phyloP scores from a whole-genome alignment of 2,888 invertebrate species.

The Nomada fucata region DNA sequence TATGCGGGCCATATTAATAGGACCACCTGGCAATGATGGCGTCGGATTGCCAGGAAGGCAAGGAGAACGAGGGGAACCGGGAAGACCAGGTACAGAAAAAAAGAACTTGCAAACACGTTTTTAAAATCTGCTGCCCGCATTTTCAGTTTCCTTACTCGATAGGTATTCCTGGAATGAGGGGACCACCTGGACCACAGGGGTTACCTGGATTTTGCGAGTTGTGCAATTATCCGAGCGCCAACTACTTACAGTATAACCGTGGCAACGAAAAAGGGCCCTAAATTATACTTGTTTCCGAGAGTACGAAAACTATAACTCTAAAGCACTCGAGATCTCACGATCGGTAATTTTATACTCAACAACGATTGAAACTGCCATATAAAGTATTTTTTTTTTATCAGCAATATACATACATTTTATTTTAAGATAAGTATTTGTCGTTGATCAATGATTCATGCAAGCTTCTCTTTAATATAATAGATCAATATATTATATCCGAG shows the following conservation, averaged over 20 bases:
- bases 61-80: slow-evolving; percentile 91
- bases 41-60: slow-evolving; percentile 88
- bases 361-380: slow-evolving; percentile 19
- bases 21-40: slow-evolving; percentile 89
- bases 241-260: slow-evolving; percentile 85
- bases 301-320: background rate
- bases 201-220: slow-evolving; percentile 88
- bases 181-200: slow-evolving; percentile 88
- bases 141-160: slow-evolving; percentile 59
- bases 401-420: slow-evolving; percentile 18
- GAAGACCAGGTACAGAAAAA: slow-evolving; percentile 87
- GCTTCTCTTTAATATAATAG: slow-evolving; percentile 11
- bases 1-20: slow-evolving; percentile 78
- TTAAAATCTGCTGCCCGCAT: slow-evolving; percentile 39
- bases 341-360: background rate
- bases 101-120: slow-evolving; percentile 40
- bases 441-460: background rate
- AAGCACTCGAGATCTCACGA: background rate
- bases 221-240: slow-evolving; percentile 86
- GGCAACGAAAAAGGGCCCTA: slow-evolving; percentile 86
- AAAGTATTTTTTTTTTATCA: background rate
- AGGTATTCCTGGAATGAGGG: slow-evolving; percentile 85
- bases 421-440: slow-evolving; percentile 5
- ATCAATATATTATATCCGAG: background rate
- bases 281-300: slow-evolving; percentile 11